These are phyloP conservation scores for Drosophila trapezifrons DNA, from an alignment of 1,140 invertebrate species.

Conservation along the genomic window DNA sequence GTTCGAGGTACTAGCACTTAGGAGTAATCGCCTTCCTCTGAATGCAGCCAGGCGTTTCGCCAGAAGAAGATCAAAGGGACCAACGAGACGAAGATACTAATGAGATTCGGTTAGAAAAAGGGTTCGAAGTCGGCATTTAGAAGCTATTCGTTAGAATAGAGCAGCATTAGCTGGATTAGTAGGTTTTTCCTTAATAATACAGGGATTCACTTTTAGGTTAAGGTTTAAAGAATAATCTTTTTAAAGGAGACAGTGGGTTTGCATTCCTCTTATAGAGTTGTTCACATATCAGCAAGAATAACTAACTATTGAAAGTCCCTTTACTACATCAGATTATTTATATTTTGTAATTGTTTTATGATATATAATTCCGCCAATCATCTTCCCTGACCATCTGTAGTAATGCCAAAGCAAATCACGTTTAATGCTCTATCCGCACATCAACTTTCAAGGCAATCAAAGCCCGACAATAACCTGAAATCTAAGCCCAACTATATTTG, in stretches of 20 bases:
- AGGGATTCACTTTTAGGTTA: too few species aligned
- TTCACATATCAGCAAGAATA: too few species aligned
- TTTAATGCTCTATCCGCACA: slow-evolving; percentile 19
- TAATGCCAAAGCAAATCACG: slow-evolving; percentile 11
- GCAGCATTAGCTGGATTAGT: too few species aligned
- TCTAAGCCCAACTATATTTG: slow-evolving; percentile 50
- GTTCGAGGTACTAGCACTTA: slow-evolving; percentile 15
- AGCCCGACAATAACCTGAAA: slow-evolving; percentile 38
- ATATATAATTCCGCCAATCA: slow-evolving; percentile 7
- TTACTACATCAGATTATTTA: not conserved
- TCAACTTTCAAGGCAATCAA: slow-evolving; percentile 30
- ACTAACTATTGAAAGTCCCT: too few species aligned
- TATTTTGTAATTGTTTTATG: not conserved
- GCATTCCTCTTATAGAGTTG: too few species aligned
- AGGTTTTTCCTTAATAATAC: not conserved
- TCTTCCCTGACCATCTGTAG: slow-evolving; percentile 10
- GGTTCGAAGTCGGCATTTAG: not conserved
- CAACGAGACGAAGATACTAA: slow-evolving; percentile 29
- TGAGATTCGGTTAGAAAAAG: slow-evolving; percentile 20
- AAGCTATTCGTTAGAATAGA: too few species aligned
- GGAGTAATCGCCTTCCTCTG: slow-evolving; percentile 25
- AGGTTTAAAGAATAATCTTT: too few species aligned
- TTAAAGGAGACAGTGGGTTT: too few species aligned
- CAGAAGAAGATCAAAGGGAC: slow-evolving; percentile 27
- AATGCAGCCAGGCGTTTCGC: slow-evolving; percentile 56